Evolutionary conservation across 35 echinoderm and acorn worm genomes (phyloP), one percentile per base, ranked within the genome.

Genomic region (Ophiothrix spiculata): DNA sequence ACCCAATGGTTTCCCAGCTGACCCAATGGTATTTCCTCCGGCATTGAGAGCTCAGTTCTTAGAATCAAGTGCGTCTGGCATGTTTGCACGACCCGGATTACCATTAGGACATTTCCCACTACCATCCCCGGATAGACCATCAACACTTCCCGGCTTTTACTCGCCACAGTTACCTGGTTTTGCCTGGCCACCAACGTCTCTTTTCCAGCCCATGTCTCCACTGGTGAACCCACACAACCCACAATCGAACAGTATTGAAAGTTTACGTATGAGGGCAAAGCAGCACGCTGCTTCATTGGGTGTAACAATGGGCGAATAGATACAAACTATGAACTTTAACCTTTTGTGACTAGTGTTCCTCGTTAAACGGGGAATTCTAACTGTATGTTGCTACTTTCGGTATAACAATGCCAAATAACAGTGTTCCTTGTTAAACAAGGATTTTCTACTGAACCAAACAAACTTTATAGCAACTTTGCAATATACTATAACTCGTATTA

Each of bases 241-340:
- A 16, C 96, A 99, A 37, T 76, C 85, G 16, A 99, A 81, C 64
- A 99, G 96, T 75, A 99, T 99, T 79, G 96, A 99, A 76, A 99
- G 92, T 85, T 84, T 99, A 77, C 89, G 96, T 23, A 87, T 94
- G 87, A 80, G 96, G 23, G 96, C 96, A 10, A 94, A 94, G 75
- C 96, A 99, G 56, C 96, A 99, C 37, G 92, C 92, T 35, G 96
- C 96, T 36, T 89, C 96, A 79, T 69, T 94, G 77, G 96, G 96
- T 23, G 86, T 95, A 31, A 80, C 86, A 38, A 81, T 95, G 74
- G 83, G 78, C 36, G 93, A 95, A 38, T 91, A 73, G 85, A 12
- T n/a, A n/a, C n/a, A n/a, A n/a, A n/a, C n/a, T n/a, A n/a, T n/a
- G n/a, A n/a, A n/a, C n/a, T n/a, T n/a, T n/a, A n/a, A n/a, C n/a